Evolutionary conservation across 2,888 invertebrate genomes (phyloP), one percentile per base, ranked within the genome.

Genomic region (Timema podura): DNA sequence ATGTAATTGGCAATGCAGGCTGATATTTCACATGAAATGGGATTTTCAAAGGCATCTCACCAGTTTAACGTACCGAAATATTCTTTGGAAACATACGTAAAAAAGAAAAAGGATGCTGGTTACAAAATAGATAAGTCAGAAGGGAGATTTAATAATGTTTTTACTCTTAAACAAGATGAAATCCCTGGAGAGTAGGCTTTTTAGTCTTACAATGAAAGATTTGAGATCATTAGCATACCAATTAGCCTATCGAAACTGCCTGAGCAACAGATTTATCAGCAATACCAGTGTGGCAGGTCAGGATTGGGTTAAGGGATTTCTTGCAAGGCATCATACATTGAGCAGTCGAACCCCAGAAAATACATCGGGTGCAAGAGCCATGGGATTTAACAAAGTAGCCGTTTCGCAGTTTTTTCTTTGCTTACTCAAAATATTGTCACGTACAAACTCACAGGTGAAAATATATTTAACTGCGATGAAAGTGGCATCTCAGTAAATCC

Each of bases 401-500:
- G 44, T 61, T 30, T 30, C 61, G 16, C 44, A 16, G 44, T 30
- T 61, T 5, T 61, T 61, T 30, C 0, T 61, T 61, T 61, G 61
- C 61, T 61, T 61, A 61, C 61, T 11, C 61, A 61, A 44, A 61
- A 61, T 45, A 44, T 61, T 30, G 61, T 30, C 16, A 61, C 16
- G 45, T 61, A 61, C 44, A 6, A 61, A 5, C 44, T 61, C 30
- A 44, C 30, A 30, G 30, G 30, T 30, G 30, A 30, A 30, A 30
- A 30, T 30, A 30, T 30, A 30, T 2, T 30, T 30, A 30, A 30
- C 30, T 30, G 30, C 30, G 30, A 30, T 61, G 7, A 61, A 59
- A 59, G 6, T 59, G 15, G 59, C 59, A 59, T 59, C 59, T 59
- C 59, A 59, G 59, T 59, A 59, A 59, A 59, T 59, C 59, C 59